Evolutionary conservation across 2,113 vertebrate species (phyloP).

Genomic region (Daphoenositta chrysoptera): DNA sequence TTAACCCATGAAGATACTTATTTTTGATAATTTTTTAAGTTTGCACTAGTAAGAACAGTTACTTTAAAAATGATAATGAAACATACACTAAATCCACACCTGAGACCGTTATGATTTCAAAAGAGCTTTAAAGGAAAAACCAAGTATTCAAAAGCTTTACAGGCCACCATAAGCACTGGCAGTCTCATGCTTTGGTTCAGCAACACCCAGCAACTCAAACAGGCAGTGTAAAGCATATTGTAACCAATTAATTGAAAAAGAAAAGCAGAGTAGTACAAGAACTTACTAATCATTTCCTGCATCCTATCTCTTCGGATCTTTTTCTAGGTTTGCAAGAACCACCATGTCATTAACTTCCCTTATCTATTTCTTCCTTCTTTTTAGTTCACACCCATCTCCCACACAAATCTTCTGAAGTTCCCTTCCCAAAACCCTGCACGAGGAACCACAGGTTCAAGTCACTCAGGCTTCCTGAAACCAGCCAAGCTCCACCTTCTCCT

Average conservation of each 20-base stretch:
- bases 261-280: not conserved
- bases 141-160: not conserved
- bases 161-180: not conserved
- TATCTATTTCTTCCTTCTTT: slow-evolving; percentile 15
- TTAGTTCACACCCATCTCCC: not conserved
- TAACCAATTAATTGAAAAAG: not conserved
- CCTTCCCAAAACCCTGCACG: not conserved
- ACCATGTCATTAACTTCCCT: not conserved
- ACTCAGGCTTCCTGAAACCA: not conserved
- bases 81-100: not conserved
- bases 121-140: not conserved
- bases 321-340: not conserved
- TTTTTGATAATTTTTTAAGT: not conserved
- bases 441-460: not conserved
- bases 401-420: not conserved
- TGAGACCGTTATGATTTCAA: not conserved
- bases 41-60: not conserved
- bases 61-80: not conserved
- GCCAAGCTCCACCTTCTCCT: not conserved
- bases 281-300: not conserved
- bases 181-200: not conserved
- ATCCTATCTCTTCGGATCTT: not conserved
- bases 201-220: not conserved
- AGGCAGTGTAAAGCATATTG: not conserved
- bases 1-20: not conserved